Percentiles rank a stretch among this genome's conserved stretches.
Evolutionary conservation across 1,140 invertebrate genomes (phyloP).

Genomic region (Drosophila hydei): DNA sequence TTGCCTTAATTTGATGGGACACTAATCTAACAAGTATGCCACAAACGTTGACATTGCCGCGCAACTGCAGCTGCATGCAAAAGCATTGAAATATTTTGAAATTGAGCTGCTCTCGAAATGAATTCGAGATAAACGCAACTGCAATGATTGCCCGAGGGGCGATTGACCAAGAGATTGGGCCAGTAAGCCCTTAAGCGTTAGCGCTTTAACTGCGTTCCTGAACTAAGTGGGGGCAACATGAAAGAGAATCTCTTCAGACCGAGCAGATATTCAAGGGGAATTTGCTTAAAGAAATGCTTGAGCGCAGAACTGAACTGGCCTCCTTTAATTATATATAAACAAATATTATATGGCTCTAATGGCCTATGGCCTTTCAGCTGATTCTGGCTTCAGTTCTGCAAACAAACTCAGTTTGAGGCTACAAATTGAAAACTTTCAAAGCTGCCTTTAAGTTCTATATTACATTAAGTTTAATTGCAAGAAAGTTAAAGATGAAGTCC

Average conservation of each 20-base stretch:
- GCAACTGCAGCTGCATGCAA: conserved; percentile 18
- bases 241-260: no score
- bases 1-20: neutral
- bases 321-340: no score
- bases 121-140: conserved; percentile 4
- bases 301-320: no score
- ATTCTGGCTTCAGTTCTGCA: neutral
- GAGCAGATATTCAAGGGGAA: no score
- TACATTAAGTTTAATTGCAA: conserved; percentile 9
- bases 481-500: conserved; percentile 11
- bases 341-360: neutral
- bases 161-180: conserved; percentile 7
- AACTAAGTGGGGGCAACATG: no score
- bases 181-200: conserved; percentile 12
- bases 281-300: no score
- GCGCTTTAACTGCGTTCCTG: neutral
- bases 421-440: conserved; percentile 23
- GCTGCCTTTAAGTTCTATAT: neutral
- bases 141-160: conserved; percentile 22
- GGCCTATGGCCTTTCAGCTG: neutral
- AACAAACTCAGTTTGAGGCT: neutral
- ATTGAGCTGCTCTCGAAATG: conserved; percentile 21
- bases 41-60: conserved; percentile 14
- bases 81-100: conserved; percentile 18
- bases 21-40: conserved; percentile 7